A percentile compares a stretch with the other conserved stretches of the same genome.
Conservation (phyloP, 2,113 vertebrate species). For the Fregata magnificens region DNA sequence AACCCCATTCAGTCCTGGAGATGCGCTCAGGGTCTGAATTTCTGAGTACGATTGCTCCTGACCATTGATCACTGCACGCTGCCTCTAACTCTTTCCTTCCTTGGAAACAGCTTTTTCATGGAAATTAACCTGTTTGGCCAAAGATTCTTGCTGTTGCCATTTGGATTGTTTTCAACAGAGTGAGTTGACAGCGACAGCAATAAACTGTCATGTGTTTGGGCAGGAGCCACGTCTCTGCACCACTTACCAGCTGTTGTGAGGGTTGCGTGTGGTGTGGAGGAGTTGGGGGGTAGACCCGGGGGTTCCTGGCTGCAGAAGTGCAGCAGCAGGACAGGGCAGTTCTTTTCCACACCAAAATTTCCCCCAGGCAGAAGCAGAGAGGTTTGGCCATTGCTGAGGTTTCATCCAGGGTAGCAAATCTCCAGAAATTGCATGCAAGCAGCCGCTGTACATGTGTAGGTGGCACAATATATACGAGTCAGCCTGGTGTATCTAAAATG, state of each 20-base stretch:
- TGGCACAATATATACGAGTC: not conserved
- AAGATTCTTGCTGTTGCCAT: not conserved
- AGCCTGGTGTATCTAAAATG: not conserved
- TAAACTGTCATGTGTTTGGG: not conserved
- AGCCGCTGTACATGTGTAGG: not conserved
- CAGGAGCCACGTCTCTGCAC: not conserved
- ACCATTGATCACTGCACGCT: accelerated
- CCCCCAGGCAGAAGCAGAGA: not conserved
- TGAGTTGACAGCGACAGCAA: not conserved
- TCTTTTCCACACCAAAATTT: not conserved
- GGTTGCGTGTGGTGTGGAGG: not conserved
- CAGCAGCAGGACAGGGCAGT: not conserved
- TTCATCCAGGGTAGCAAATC: not conserved
- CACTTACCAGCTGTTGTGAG: not conserved
- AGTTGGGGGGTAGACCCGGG: not conserved
- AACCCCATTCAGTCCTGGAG: not conserved
- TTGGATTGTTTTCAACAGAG: not conserved
- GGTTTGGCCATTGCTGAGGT: not conserved
- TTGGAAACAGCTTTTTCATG: not conserved
- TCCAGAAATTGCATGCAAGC: not conserved
- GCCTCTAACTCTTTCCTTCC: not conserved
- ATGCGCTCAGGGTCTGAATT: not conserved
- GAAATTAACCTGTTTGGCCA: not conserved
- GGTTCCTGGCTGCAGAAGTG: not conserved
- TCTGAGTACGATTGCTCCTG: not conserved